Evolutionary conservation across 2,797 vertebrate species (phyloP).

Genomic region (Delichon dasypus): DNA sequence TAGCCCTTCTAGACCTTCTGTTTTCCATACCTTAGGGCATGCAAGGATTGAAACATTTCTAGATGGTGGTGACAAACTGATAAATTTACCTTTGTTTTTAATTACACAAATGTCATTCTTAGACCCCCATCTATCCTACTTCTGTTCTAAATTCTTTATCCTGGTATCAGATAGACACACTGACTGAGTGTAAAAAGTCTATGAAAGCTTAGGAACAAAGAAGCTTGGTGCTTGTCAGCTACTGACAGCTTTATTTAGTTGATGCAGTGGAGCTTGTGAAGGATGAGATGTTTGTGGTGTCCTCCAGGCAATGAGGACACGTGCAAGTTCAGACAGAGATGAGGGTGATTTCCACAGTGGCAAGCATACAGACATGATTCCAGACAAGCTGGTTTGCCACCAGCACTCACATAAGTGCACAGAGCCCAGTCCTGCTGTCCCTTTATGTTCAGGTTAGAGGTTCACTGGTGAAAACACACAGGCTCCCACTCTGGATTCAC

Average conservation of each 20-base stretch:
- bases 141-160: neutral
- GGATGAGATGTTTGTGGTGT: neutral
- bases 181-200: neutral
- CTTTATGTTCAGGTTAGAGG: neutral
- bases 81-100: neutral
- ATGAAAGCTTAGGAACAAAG: neutral
- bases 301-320: neutral
- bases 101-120: neutral
- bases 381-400: neutral
- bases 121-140: neutral
- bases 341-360: neutral
- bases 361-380: rapidly evolving
- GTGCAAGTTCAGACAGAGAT: neutral
- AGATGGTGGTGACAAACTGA: neutral
- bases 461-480: neutral
- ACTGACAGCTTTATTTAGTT: neutral
- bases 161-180: neutral
- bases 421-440: neutral
- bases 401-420: neutral
- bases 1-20: neutral
- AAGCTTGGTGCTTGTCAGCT: neutral
- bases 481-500: neutral
- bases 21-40: neutral
- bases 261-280: neutral
- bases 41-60: neutral